A percentile compares a stretch with the other conserved stretches of the same genome.
These are phyloP conservation scores for Ia io DNA, from an alignment of 2,113 vertebrate genomes.

Conservation along the genomic window DNA sequence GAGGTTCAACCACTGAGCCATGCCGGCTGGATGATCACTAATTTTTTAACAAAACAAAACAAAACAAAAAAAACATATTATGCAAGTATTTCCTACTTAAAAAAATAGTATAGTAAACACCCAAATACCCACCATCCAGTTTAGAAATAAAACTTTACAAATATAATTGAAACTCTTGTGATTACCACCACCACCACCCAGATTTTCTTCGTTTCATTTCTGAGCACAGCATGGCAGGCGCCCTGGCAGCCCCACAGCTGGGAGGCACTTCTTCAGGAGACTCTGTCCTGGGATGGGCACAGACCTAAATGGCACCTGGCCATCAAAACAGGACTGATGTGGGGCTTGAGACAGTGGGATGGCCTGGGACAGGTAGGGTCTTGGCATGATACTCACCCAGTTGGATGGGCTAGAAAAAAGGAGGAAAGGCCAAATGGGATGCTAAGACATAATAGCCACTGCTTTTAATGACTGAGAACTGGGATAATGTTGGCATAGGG, in stretches of 20 bases:
- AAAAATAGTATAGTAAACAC: neutral
- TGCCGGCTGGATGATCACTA: neutral
- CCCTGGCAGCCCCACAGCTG: fast-evolving
- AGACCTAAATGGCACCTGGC: neutral
- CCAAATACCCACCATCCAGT: neutral
- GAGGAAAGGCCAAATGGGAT: neutral
- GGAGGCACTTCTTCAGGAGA: fast-evolving
- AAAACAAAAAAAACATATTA: neutral
- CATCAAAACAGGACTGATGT: too few species aligned
- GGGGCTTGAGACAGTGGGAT: neutral
- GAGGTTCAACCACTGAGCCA: too few species aligned
- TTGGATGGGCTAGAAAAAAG: neutral
- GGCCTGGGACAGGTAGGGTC: neutral
- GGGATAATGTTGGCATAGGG: too few species aligned
- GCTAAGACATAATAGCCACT: neutral
- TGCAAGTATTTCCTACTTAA: neutral
- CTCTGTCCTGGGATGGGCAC: fast-evolving
- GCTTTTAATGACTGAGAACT: neutral
- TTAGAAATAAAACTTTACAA: neutral
- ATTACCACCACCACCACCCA: too few species aligned
- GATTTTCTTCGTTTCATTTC: neutral
- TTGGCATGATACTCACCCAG: neutral
- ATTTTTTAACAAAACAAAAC: neutral
- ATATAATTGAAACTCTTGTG: neutral
- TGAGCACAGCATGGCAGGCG: neutral